Base-by-base conservation (phyloP, 2,888 invertebrate species). In the Syrphus vitripennis region DNA sequence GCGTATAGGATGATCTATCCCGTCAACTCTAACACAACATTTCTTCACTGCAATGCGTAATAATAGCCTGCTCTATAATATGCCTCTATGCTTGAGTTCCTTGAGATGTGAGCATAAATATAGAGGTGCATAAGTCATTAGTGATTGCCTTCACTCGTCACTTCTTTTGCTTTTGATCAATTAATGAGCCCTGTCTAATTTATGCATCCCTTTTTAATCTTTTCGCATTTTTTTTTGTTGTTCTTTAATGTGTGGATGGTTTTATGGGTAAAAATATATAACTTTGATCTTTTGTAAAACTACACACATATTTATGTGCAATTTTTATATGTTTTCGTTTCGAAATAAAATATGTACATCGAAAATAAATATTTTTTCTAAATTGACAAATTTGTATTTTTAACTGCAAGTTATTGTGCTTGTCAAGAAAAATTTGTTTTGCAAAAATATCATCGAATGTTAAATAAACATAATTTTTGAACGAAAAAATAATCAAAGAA, bases 151-250 rank as follows among this genome's bases (percentile, higher is more conserved):
- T 84, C 76, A 76, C 81, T 84, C 86, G 63, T 82, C 82, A 86
- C 82, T 76, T 67, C 45, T n/a, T 53, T 61, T 70, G 29, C 86
- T 31, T 86, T 86, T 86, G 82, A 86, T 86, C 77, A 86, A 82
- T 82, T 86, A 82, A 82, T 86, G 80, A 63, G 61, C 61, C 72
- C 31, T 84, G 63, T 42, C 82, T 86, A 82, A 86, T 70, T 26
- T 82, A 78, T 74, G 77, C 63, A 63, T 81, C 74, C 61, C 53
- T 55, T 59, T 21, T 59, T 21, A 26, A 48, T 37, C 14, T 5
- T 67, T 67, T 21, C 19, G 21, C 37, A 12, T 59, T 26, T 24
- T 50, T 34, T 40, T 74, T 61, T 34, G n/a, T n/a, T n/a, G n/a
- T n/a, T n/a, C n/a, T 19, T 37, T 50, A 69, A 50, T 63, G 37